Evolutionary conservation across 1,140 invertebrate genomes (phyloP).

Genomic region (Idris sp.): DNA sequence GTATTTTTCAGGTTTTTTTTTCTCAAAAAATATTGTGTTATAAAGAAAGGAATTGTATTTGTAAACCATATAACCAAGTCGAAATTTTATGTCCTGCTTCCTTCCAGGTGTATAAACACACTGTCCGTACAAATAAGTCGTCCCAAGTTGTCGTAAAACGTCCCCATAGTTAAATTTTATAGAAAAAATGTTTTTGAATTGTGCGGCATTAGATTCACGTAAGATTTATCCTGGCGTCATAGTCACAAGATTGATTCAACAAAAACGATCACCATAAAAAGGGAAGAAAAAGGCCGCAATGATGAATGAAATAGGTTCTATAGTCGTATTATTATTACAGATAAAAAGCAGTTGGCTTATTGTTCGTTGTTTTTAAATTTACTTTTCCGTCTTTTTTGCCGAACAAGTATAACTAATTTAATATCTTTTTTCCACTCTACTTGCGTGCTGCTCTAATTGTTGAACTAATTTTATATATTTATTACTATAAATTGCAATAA

Average conservation of each 20-base stretch:
- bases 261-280: constrained; percentile 36
- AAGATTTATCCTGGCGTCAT: constrained; percentile 45
- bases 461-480: too few species aligned
- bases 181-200: constrained; percentile 18
- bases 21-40: background rate
- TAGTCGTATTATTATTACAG: background rate
- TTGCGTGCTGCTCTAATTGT: too few species aligned
- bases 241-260: constrained; percentile 46
- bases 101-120: constrained; percentile 7
- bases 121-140: background rate
- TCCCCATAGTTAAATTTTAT: constrained; percentile 12
- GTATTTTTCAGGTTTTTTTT: background rate
- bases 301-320: constrained; percentile 31
- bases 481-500: too few species aligned
- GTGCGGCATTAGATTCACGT: constrained; percentile 3
- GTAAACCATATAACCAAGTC: background rate
- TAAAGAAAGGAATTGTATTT: background rate
- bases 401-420: too few species aligned
- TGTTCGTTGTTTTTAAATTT: constrained; percentile 8
- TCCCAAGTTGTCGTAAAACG: constrained; percentile 4
- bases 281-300: constrained; percentile 23
- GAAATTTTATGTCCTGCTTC: constrained; percentile 5
- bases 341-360: constrained; percentile 16
- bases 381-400: background rate
- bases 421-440: too few species aligned